Evolutionary conservation across 2,888 invertebrate genomes (phyloP).

Genomic region (Diadegma fenestrale): DNA sequence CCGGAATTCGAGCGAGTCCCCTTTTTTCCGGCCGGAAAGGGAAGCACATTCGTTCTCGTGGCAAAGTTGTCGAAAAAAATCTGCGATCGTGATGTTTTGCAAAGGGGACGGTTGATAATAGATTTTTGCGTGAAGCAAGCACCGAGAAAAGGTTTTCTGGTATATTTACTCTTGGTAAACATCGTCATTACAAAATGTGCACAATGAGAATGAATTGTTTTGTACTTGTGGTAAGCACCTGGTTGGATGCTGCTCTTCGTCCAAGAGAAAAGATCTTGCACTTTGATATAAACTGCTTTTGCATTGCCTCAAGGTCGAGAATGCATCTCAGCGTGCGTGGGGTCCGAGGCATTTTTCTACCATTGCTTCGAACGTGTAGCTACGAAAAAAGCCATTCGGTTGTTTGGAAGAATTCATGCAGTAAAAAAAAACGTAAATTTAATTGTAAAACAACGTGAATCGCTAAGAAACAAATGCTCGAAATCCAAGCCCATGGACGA

Average conservation of each 20-base stretch:
- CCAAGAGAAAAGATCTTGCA: conserved; percentile 53
- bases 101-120: neutral
- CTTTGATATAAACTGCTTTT: conserved; percentile 62
- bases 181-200: conserved; percentile 4
- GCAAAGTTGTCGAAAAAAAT: conserved; percentile 48
- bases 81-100: neutral
- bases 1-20: conserved; percentile 61
- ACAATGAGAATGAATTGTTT: conserved; percentile 25
- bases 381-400: neutral
- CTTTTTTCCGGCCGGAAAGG: conserved; percentile 73
- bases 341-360: conserved; percentile 49
- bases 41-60: conserved; percentile 75
- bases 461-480: neutral
- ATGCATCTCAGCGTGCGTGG: conserved; percentile 63
- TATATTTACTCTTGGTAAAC: conserved; percentile 38
- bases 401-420: neutral
- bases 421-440: neutral
- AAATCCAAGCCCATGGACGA: neutral
- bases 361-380: neutral
- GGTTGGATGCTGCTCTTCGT: conserved; percentile 32
- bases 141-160: conserved; percentile 1
- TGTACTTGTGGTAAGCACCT: conserved; percentile 17
- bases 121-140: neutral
- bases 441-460: neutral
- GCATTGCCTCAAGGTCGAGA: conserved; percentile 57